Base-by-base conservation (phyloP, 2,113 vertebrate species). In the Oncorhynchus gorbuscha region DNA sequence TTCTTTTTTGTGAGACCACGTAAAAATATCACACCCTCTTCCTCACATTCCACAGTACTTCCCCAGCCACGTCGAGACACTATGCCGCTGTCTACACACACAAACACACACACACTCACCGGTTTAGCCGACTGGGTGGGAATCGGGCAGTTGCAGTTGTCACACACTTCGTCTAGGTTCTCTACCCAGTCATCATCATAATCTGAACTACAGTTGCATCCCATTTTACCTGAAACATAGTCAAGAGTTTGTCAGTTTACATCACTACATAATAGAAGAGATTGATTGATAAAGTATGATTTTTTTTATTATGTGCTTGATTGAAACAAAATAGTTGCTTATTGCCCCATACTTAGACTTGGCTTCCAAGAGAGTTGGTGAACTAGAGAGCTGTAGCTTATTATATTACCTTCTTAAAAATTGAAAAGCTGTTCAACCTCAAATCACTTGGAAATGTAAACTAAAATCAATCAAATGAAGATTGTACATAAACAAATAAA, bases 181-280 rank as follows among this genome's bases (percentile, higher is more conserved):
- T 97, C 96, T 0, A 95, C 95, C 95, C 97, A 99, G 82, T 95
- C 95, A 1, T 98, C 97, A 0, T 92, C 93, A 0, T 95, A 96
- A 69, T 95, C 97, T 76, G 96, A 92, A 72, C 89, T 97, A 92
- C 95, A 98, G 92, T 91, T 94, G 87, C 96, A 96, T 86, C 97
- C 97, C 97, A 99, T 99, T 82, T 89, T 96, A 90, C 89, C 95
- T 97, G 80, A 0, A 69, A 3, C 20, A 28, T 0, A 32, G 62
- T 24, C 78, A n/a, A 7, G 69, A 20, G 69, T n/a, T 26, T 35
- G 20, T 20, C 14, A 24, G 45, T 70, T 39, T 39, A 39, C 14
- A 45, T 16, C 51, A 55, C 51, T 55, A 18, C 51, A 55, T 45
- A 11, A 45, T 55, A 18, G 4, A 18, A 18, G 12, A 26, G 3